These are phyloP conservation scores for Nilaparvata lugens DNA, from an alignment of 1,140 invertebrate species.

Conservation along the genomic window DNA sequence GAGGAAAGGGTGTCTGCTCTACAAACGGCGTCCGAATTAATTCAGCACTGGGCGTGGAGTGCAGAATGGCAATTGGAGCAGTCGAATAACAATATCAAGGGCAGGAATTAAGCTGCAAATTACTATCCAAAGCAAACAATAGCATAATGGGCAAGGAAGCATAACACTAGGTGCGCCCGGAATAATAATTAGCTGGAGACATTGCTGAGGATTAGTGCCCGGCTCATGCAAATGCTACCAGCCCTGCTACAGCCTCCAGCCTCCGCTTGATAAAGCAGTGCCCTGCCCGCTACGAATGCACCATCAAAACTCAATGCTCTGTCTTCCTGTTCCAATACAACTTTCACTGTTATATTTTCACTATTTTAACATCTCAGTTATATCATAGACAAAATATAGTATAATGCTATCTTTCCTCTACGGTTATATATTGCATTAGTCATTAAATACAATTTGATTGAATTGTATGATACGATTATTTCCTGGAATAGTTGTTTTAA, in stretches of 20 bases:
- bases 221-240: background rate
- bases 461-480: too few relatives aligned
- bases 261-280: background rate
- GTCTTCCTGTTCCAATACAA: too few relatives aligned
- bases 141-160: slow-evolving; percentile 4
- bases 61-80: slow-evolving; percentile 1
- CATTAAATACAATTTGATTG: too few relatives aligned
- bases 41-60: background rate
- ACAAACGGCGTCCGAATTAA: background rate
- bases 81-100: slow-evolving; percentile 4
- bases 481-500: too few relatives aligned
- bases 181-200: slow-evolving; percentile 4
- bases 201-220: slow-evolving; percentile 1
- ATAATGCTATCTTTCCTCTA: too few relatives aligned
- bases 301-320: too few relatives aligned
- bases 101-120: slow-evolving; percentile 5
- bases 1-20: too few relatives aligned
- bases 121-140: slow-evolving; percentile 6
- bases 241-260: background rate
- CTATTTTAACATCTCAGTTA: too few relatives aligned
- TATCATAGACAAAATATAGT: too few relatives aligned
- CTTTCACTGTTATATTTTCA: too few relatives aligned
- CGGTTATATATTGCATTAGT: too few relatives aligned
- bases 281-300: background rate
- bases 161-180: slow-evolving; percentile 3